Percentiles rank a stretch among this genome's conserved stretches.
Conservation (phyloP, 2,797 vertebrate genomes). For the Cyclura pinguis region DNA sequence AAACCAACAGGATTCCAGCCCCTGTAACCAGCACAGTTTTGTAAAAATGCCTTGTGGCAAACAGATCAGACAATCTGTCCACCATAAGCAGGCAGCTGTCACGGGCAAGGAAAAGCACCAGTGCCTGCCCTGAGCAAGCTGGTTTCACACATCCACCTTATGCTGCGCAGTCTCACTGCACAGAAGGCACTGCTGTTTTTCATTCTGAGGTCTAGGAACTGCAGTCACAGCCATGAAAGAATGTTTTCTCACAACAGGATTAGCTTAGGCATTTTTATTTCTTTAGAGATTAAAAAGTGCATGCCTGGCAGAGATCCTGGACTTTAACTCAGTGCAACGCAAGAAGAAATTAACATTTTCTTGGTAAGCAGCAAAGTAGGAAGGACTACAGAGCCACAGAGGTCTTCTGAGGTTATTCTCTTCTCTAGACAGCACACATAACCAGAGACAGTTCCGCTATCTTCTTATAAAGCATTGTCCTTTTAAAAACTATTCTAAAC, state of each 20-base stretch:
- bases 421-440: neutral
- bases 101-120: neutral
- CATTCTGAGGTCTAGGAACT: neutral
- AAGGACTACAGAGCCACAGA: neutral
- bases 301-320: neutral
- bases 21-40: neutral
- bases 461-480: constrained; percentile 15
- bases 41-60: neutral
- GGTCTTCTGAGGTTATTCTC: neutral
- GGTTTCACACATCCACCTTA: neutral
- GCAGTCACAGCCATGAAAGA: neutral
- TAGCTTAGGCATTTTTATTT: constrained; percentile 27
- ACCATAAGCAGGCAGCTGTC: neutral
- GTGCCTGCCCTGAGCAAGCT: neutral
- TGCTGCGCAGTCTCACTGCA: neutral
- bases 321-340: constrained; percentile 6
- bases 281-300: constrained; percentile 11
- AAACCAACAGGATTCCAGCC: neutral
- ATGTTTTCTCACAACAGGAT: neutral
- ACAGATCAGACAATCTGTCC: neutral
- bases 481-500: neutral
- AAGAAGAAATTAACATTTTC: constrained; percentile 24
- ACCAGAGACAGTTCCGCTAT: neutral
- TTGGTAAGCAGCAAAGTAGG: constrained; percentile 31
- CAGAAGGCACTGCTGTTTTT: neutral